Evolutionary conservation across 2,888 invertebrate genomes (phyloP).

Genomic region (Parapristionchus giblindavisi): DNA sequence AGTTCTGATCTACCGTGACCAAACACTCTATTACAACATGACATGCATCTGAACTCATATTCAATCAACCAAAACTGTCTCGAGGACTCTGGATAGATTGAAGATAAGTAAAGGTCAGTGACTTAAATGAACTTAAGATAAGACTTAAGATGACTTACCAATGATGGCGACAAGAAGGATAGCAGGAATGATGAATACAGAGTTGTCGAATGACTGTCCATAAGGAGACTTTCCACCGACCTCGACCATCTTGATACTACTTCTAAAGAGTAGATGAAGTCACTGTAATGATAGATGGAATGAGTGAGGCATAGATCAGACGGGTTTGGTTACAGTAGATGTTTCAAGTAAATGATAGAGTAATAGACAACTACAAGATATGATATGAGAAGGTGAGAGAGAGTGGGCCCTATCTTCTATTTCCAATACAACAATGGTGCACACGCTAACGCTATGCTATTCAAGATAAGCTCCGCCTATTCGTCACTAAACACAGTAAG

Average conservation of each 20-base stretch:
- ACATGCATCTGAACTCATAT: too few relatives aligned
- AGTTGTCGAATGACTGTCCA: constrained; percentile 79
- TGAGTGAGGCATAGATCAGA: too few relatives aligned
- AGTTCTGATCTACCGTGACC: neutral
- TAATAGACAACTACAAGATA: neutral
- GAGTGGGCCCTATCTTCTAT: too few relatives aligned
- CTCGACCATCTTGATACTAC: constrained; percentile 56
- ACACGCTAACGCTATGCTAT: too few relatives aligned
- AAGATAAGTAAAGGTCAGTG: too few relatives aligned
- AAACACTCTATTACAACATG: neutral
- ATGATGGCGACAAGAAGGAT: constrained; percentile 82
- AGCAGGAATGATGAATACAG: constrained; percentile 85
- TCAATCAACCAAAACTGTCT: too few relatives aligned
- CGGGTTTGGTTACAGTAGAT: too few relatives aligned
- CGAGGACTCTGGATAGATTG: too few relatives aligned
- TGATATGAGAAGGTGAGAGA: neutral
- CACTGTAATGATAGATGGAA: neutral
- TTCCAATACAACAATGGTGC: too few relatives aligned
- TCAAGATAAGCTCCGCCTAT: constrained; percentile 11
- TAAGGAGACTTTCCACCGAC: constrained; percentile 55
- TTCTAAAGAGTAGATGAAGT: too few relatives aligned
- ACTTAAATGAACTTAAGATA: too few relatives aligned
- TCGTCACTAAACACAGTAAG: constrained; percentile 8
- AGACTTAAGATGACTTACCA: constrained; percentile 75
- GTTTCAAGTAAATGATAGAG: too few relatives aligned